Percentiles rank a stretch among this genome's conserved stretches.
Evolutionary conservation across 2,797 vertebrate species (phyloP).

Genomic region (Gymnopithys bicolor): DNA sequence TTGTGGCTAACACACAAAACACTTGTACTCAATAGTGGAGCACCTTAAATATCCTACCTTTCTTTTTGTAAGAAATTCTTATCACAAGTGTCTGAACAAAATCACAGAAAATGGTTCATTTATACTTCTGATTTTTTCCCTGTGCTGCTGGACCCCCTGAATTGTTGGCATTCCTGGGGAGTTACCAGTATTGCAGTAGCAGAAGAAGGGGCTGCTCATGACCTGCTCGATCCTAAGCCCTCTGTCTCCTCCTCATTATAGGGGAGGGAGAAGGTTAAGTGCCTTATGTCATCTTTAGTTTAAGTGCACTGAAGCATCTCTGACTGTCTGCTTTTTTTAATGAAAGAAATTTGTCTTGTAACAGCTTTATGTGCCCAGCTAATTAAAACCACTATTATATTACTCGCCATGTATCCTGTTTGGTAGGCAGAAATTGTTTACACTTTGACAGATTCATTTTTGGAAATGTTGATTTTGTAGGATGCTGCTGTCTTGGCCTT

Average conservation of each 20-base stretch:
- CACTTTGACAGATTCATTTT: constrained; percentile 40
- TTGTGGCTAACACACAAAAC: background rate
- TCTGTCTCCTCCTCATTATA: background rate
- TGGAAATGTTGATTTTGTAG: constrained; percentile 19
- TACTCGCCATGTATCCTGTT: background rate
- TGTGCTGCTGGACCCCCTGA: background rate
- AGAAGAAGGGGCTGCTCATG: background rate
- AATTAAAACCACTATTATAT: constrained; percentile 48
- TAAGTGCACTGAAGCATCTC: background rate
- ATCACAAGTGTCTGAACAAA: background rate
- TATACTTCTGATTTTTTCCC: rapidly evolving
- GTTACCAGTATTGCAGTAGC: background rate
- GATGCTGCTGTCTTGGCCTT: background rate
- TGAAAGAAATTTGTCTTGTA: constrained; percentile 58
- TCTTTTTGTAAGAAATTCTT: background rate
- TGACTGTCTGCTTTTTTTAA: constrained; percentile 37
- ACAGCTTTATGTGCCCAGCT: constrained; percentile 44
- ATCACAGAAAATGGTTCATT: background rate
- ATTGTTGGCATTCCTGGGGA: background rate
- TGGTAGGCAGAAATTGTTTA: constrained; percentile 46
- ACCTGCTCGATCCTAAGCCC: background rate
- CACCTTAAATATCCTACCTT: background rate
- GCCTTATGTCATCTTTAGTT: background rate
- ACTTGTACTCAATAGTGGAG: background rate
- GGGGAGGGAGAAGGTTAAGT: background rate